Evolutionary conservation across 2,113 vertebrate genomes (phyloP).

Genomic region (Phalacrocorax aristotelis): DNA sequence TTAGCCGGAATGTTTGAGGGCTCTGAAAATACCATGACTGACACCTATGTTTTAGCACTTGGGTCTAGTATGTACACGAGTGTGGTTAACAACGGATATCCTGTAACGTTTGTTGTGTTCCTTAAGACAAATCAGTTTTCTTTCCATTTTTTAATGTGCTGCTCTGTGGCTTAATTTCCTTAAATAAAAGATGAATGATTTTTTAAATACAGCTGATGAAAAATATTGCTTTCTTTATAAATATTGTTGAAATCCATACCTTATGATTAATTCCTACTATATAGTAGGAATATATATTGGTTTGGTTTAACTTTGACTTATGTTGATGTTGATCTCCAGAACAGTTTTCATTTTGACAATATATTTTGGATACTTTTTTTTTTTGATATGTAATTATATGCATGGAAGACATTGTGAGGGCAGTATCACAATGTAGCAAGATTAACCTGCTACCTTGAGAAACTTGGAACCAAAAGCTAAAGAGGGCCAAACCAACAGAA

Average conservation of each 20-base stretch:
- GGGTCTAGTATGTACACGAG: neutral
- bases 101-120: neutral
- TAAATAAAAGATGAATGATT: neutral
- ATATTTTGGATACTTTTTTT: neutral
- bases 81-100: neutral
- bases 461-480: neutral
- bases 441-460: neutral
- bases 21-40: neutral
- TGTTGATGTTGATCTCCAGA: neutral
- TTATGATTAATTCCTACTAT: conserved; percentile 5
- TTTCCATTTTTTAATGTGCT: neutral
- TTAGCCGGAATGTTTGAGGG: neutral
- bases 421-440: neutral
- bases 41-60: neutral
- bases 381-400: neutral
- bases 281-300: neutral
- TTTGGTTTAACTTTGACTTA: neutral
- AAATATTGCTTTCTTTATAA: neutral
- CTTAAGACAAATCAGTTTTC: neutral
- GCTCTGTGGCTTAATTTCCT: neutral
- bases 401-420: neutral
- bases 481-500: neutral
- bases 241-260: conserved; percentile 32
- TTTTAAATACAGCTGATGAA: neutral
- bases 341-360: neutral